Percentiles rank a stretch among this genome's conserved stretches.
phyloP scores from a whole-genome alignment of 2,888 invertebrate species.

The Amphipoea oculea region DNA sequence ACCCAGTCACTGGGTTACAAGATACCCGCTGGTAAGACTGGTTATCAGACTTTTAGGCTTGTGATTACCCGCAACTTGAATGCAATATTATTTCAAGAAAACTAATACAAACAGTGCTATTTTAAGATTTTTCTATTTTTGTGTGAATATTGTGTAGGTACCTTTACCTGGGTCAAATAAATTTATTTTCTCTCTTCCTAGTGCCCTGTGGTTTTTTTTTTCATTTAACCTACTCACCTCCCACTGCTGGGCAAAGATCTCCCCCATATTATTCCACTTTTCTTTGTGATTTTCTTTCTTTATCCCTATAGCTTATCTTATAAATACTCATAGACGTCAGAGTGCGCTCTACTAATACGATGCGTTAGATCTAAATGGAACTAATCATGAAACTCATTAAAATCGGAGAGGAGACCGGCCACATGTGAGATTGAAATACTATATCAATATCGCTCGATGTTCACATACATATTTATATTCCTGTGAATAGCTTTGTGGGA shows the following conservation, averaged over 20 bases:
- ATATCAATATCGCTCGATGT: slow-evolving; percentile 1
- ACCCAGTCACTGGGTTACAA: neutral
- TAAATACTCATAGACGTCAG: slow-evolving; percentile 27
- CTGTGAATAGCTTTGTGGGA: neutral
- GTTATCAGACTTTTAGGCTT: neutral
- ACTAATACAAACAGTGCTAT: neutral
- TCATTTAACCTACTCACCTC: too few species aligned
- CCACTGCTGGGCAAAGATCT: too few species aligned
- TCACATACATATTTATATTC: slow-evolving; percentile 2
- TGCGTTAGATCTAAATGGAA: slow-evolving; percentile 46
- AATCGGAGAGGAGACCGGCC: slow-evolving; percentile 36
- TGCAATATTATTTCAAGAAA: neutral
- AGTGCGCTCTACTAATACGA: slow-evolving; percentile 35
- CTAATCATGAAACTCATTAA: slow-evolving; percentile 52
- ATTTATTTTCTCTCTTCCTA: too few species aligned
- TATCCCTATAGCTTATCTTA: slow-evolving; percentile 1
- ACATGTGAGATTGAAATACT: slow-evolving; percentile 25
- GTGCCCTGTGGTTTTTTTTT: neutral
- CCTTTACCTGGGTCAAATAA: neutral
- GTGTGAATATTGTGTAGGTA: neutral
- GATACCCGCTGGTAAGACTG: neutral
- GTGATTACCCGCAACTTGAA: neutral
- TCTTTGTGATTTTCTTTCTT: too few species aligned
- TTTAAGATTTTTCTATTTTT: neutral
- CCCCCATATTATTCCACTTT: too few species aligned